These are phyloP conservation scores for Andricus curvator DNA, from an alignment of 2,888 invertebrate genomes.

Conservation along the genomic window DNA sequence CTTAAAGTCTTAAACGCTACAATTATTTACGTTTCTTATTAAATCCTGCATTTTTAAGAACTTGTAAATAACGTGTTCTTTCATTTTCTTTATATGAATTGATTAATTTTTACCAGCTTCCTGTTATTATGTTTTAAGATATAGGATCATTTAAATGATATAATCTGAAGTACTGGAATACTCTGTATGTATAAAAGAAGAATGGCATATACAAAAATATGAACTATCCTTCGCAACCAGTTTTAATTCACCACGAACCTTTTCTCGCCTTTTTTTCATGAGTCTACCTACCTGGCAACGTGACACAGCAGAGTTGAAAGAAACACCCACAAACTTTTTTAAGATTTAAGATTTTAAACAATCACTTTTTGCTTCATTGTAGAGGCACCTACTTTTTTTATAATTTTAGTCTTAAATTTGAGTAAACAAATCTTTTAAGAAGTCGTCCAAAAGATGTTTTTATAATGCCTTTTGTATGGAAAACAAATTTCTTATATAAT, in stretches of 20 bases:
- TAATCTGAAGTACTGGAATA: background rate
- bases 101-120: background rate
- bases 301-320: constrained; percentile 14
- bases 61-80: background rate
- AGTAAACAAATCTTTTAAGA: too few relatives aligned
- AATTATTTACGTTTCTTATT: background rate
- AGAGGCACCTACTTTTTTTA: background rate
- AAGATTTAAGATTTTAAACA: background rate
- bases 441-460: too few relatives aligned
- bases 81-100: background rate
- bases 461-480: background rate
- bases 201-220: background rate
- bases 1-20: background rate
- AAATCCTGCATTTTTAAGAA: background rate
- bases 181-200: background rate
- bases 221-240: constrained; percentile 9
- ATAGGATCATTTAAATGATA: background rate
- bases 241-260: constrained; percentile 12
- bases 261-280: background rate
- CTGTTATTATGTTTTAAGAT: background rate
- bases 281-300: constrained; percentile 14
- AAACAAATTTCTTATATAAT: background rate
- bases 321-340: constrained; percentile 15
- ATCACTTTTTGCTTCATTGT: background rate
- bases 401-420: background rate